Percentiles rank a stretch among this genome's conserved stretches.
Evolutionary conservation across 2,797 vertebrate species (phyloP).

Genomic region (Lacerta viridis): DNA sequence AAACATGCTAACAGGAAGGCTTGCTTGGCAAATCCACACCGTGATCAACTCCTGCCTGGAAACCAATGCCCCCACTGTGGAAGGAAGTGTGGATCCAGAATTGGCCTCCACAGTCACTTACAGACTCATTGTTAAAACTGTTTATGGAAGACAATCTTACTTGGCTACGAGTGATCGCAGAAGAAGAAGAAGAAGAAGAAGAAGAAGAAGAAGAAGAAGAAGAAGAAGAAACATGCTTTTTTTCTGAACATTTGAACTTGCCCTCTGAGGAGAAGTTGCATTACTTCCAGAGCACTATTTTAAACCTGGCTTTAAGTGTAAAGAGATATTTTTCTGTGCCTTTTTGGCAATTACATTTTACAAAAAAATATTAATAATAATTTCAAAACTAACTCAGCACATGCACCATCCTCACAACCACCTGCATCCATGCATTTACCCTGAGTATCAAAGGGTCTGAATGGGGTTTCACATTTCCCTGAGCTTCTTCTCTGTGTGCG

Average conservation of each 20-base stretch:
- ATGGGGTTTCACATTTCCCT: constrained; percentile 4
- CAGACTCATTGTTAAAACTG: too few relatives aligned
- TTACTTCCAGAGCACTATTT: neutral
- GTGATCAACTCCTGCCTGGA: too few relatives aligned
- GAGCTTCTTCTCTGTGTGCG: neutral
- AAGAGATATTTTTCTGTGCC: constrained; percentile 12
- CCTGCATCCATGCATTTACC: constrained; percentile 26
- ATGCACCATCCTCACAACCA: constrained; percentile 10
- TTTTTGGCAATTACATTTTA: constrained; percentile 17
- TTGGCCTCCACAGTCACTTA: too few relatives aligned
- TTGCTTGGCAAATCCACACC: too few relatives aligned
- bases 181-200: too few relatives aligned
- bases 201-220: too few relatives aligned
- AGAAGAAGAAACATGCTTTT: too few relatives aligned
- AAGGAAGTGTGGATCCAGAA: too few relatives aligned
- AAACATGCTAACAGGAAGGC: too few relatives aligned
- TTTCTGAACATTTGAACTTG: constrained; percentile 13
- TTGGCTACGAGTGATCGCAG: too few relatives aligned
- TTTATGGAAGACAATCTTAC: too few relatives aligned
- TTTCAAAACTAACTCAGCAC: neutral
- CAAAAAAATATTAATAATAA: neutral
- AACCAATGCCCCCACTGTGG: too few relatives aligned
- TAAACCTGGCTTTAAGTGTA: neutral
- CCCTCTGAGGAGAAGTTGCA: constrained; percentile 38
- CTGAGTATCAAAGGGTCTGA: constrained; percentile 24